These are phyloP conservation scores for Microcebus murinus DNA, from an alignment of 2,113 vertebrate species.

Conservation along the genomic window DNA sequence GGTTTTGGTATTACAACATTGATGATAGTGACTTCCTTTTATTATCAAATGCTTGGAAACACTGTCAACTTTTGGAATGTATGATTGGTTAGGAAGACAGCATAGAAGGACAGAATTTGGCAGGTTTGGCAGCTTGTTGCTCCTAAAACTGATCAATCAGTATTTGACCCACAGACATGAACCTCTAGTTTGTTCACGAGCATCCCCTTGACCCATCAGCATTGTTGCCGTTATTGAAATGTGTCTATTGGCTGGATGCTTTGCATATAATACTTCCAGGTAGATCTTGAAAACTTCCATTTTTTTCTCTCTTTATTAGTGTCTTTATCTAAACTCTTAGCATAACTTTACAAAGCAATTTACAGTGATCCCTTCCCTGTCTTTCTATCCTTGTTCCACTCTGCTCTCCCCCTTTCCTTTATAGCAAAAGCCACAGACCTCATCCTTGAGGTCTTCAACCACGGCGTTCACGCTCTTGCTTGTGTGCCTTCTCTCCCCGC, in stretches of 20 bases:
- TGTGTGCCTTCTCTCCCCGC: rapidly evolving
- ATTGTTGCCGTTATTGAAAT: not conserved
- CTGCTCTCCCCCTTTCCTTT: not conserved
- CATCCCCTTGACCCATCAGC: rapidly evolving
- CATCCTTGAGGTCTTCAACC: not conserved
- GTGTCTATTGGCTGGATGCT: not conserved
- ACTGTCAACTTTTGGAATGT: not conserved
- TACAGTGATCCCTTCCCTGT: not conserved
- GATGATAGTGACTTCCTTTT: not conserved
- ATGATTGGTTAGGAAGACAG: not conserved
- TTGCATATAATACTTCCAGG: not conserved
- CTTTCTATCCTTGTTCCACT: not conserved
- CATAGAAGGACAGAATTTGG: not conserved
- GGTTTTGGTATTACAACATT: not conserved
- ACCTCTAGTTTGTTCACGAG: rapidly evolving
- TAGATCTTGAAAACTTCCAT: not conserved
- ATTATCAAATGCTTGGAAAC: not conserved
- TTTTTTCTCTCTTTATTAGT: not conserved
- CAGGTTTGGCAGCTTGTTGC: not conserved
- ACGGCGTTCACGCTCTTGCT: rapidly evolving
- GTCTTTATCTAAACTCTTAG: not conserved
- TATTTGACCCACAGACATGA: not conserved
- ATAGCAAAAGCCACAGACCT: not conserved
- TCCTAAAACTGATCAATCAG: not conserved
- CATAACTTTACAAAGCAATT: not conserved